Base-by-base conservation (phyloP, 2,113 vertebrate species). In the Epinephelus moara region DNA sequence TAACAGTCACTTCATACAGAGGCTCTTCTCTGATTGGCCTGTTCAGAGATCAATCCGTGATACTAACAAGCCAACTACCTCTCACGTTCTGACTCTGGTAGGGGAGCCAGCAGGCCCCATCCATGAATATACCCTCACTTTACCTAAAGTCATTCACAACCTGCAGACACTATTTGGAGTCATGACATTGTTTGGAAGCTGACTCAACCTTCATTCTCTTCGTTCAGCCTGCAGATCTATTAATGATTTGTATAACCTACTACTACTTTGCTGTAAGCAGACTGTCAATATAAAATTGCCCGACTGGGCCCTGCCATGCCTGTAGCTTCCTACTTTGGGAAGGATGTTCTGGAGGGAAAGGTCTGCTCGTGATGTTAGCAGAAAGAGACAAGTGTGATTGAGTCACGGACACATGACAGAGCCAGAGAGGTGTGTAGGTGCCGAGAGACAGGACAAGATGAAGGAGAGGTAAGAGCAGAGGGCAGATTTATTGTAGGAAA, bases 371-470 rank as follows among this genome's bases (percentile, higher is more conserved):
- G 91, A 90, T 42, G 70, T 75, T 86, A 89, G 85, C 82, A 88
- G 75, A 75, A 88, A 74, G 81, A 68, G 92, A 90, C 89, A 89
- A 80, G 86, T 80, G 85, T 87, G 91, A 91, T 86, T 72, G 80
- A 90, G 80, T 90, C 75, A 87, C 68, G 49, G 72, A 81, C 81
- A 80, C 82, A 74, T 62, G 82, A 61, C 71, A 21, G 75, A 62
- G 84, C 55, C 45, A n/a, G 33, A 70, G 77, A 71, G 83, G 72
- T 76, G 76, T 37, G 82, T 55, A 49, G 69, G 4, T 55, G 64
- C 55, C 45, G 62, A 69, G 30, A 56, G 56, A 61, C 18, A 33
- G 64, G n/a, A 66, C 45, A 23, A 47, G 69, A 76, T 33, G 30
- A 60, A 74, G 63, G 12, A 57, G 18, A 71, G 77, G 67, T 47